phyloP scores from a whole-genome alignment of 2,888 invertebrate species.

The Drosophila parthenogenetica region DNA sequence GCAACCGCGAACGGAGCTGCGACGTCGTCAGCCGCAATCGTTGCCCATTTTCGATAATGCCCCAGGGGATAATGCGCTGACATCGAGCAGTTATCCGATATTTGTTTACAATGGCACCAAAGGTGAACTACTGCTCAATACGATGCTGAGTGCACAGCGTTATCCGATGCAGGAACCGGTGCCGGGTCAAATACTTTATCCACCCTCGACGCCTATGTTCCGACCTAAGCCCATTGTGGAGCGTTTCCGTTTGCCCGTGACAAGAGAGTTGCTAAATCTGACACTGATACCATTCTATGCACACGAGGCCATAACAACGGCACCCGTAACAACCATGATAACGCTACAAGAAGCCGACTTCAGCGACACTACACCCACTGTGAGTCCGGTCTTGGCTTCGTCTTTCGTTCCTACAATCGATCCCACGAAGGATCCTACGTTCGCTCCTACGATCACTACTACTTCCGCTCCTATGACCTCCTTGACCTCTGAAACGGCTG shows the following conservation, averaged over 20 bases:
- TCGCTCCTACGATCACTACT: neutral
- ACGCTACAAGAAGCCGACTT: neutral
- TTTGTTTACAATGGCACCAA: constrained; percentile 80
- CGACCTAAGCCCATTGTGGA: constrained; percentile 78
- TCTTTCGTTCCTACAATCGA: neutral
- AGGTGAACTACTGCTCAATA: constrained; percentile 82
- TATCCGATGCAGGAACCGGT: constrained; percentile 84
- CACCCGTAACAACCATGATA: constrained; percentile 11
- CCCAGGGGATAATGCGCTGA: constrained; percentile 65
- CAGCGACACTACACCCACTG: neutral
- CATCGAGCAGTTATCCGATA: constrained; percentile 57
- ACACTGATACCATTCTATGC: constrained; percentile 83
- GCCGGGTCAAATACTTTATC: constrained; percentile 83
- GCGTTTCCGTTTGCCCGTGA: constrained; percentile 63
- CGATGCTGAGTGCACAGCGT: constrained; percentile 77
- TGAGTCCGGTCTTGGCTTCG: neutral
- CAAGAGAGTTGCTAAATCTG: constrained; percentile 62
- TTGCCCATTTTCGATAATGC: constrained; percentile 73
- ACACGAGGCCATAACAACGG: constrained; percentile 77
- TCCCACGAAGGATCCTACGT: neutral
- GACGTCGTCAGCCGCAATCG: constrained; percentile 45
- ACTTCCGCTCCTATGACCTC: neutral
- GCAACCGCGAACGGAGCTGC: constrained; percentile 18
- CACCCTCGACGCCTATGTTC: constrained; percentile 80
- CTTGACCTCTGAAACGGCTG: too few species aligned